Evolutionary conservation across 2,113 vertebrate genomes (phyloP), one percentile per base, ranked within the genome.

Genomic region (Alouatta palliata): DNA sequence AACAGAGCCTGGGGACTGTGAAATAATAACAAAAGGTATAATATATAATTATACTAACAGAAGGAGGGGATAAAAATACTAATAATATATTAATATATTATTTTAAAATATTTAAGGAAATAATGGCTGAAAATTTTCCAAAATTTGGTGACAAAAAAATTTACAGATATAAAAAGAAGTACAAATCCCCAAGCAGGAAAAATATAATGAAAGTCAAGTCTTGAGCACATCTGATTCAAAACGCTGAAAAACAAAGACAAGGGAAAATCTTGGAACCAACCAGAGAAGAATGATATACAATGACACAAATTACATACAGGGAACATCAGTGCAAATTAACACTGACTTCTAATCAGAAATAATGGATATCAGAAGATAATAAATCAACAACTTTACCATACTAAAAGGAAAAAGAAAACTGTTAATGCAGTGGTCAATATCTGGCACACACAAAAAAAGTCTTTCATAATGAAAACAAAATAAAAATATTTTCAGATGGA

Each of bases 121-220:
- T 64, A 81, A 87, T 90, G n/a, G 20, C 45, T 82, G 45, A 43
- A 77, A 70, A 37, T 25, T 58, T 37, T 52, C 79, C 43, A 84
- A 64, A 90, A 80, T 73, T 66, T 56, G 32, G 8, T 81, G 3
- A 94, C 86, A 94, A 23, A 90, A 90, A 91, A 94, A 80, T 27
- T 32, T 90, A 64, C 8, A 64, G 20, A 73, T 92, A 56, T 14
- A 92, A 49, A 43, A 89, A 66, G 47, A 17, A 43, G 47, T 66
- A 20, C 35, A 32, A 75, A 54, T 6, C n/a, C 23, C 43, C 37
- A 86, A 86, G 37, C 61, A 96, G 7, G 54, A 86, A 37, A 85
- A 93, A 90, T 27, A 66, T 4, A 66, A 81, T 81, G 37, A 86
- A 86, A 94, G 56, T 80, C 61, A 49, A 3, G 16, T 71, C 64